Percentiles rank a stretch among this genome's conserved stretches.
phyloP scores from a whole-genome alignment of 2,797 vertebrate genomes.

The Nasua narica region DNA sequence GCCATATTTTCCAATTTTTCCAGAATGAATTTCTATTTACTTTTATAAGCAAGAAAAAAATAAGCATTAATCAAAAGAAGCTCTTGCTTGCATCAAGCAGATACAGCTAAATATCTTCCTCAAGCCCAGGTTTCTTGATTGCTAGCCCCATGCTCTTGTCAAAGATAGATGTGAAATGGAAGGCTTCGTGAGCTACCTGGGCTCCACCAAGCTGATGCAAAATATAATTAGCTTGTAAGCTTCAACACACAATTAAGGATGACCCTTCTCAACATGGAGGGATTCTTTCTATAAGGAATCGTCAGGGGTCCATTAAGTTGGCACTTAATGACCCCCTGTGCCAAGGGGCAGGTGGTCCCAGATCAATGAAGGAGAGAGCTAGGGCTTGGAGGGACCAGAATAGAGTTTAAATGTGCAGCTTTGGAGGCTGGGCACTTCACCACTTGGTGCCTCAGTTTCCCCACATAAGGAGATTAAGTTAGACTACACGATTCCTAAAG shows the following conservation, averaged over 20 bases:
- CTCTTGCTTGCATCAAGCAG: not conserved
- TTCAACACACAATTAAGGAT: not conserved
- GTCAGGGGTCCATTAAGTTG: fast-evolving
- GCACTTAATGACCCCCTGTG: too few relatives aligned
- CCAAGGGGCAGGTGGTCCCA: fast-evolving
- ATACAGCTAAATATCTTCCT: fast-evolving
- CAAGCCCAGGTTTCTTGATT: not conserved
- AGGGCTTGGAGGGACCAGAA: fast-evolving
- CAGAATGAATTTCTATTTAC: not conserved
- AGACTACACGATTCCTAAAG: not conserved
- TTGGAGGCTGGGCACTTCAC: fast-evolving
- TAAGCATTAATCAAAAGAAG: not conserved
- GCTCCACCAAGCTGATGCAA: not conserved
- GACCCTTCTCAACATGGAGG: not conserved
- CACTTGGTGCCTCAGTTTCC: not conserved
- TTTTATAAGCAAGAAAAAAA: not conserved
- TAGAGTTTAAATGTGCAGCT: fast-evolving
- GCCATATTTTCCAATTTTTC: not conserved
- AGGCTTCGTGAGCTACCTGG: not conserved
- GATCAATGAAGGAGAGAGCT: not conserved
- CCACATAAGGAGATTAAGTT: not conserved
- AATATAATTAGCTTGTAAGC: not conserved
- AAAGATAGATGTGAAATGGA: not conserved
- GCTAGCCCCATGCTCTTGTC: not conserved
- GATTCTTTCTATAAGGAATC: not conserved